Evolutionary conservation across 2,888 invertebrate species (phyloP).

Genomic region (Operophtera brumata): DNA sequence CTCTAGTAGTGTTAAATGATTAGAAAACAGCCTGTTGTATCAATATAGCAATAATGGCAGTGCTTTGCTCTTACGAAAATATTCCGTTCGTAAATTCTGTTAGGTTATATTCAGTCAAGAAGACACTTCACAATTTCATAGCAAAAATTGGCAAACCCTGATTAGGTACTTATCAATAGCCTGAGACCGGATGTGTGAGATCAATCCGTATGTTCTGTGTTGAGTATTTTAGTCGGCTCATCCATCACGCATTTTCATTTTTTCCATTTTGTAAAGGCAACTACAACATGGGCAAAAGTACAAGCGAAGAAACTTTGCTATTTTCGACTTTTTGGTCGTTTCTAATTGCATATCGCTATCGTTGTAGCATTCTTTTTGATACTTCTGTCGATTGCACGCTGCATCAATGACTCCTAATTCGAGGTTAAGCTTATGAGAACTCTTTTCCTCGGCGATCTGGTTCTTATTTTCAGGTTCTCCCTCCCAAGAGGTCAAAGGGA

Average conservation of each 20-base stretch:
- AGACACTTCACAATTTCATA: constrained; percentile 6
- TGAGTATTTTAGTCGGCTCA: constrained; percentile 32
- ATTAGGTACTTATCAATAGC: neutral
- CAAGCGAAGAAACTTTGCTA: constrained; percentile 65
- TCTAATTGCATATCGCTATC: constrained; percentile 47
- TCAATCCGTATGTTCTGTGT: constrained; percentile 14
- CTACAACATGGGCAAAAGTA: constrained; percentile 75
- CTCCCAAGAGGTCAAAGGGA: constrained; percentile 82
- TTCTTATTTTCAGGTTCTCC: constrained; percentile 43
- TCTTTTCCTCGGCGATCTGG: constrained; percentile 30
- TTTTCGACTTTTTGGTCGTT: constrained; percentile 54
- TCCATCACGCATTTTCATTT: constrained; percentile 43
- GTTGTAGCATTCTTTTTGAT: constrained; percentile 36
- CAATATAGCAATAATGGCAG: too few species aligned
- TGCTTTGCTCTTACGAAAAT: too few species aligned
- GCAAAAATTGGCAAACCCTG: constrained; percentile 6
- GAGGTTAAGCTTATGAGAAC: constrained; percentile 21
- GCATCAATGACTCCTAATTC: constrained; percentile 31
- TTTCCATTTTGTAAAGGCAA: constrained; percentile 68
- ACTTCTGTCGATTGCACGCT: constrained; percentile 34
- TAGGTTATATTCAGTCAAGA: neutral
- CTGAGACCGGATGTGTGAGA: neutral
- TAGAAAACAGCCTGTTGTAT: too few species aligned
- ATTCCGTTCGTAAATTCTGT: neutral
- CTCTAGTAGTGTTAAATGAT: too few species aligned